phyloP scores from a whole-genome alignment of 2,888 invertebrate species.

The Cryptocephalus moraei region DNA sequence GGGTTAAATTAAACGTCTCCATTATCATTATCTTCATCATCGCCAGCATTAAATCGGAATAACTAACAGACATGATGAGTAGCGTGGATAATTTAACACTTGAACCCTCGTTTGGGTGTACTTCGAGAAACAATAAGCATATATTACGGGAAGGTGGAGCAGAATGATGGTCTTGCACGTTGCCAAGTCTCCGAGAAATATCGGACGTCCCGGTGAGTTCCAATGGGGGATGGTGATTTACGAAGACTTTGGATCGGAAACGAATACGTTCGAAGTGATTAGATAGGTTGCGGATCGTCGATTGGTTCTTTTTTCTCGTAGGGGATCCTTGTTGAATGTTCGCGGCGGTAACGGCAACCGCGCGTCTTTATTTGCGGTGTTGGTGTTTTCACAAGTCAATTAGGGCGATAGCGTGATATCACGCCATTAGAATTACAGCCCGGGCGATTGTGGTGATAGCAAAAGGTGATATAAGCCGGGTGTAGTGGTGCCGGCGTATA shows the following conservation, averaged over 20 bases:
- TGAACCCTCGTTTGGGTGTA: slow-evolving; percentile 1
- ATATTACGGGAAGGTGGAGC: too few relatives aligned
- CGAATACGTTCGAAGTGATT: too few relatives aligned
- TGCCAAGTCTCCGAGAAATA: too few relatives aligned
- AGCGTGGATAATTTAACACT: slow-evolving; percentile 5
- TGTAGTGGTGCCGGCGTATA: too few relatives aligned
- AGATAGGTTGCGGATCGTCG: too few relatives aligned
- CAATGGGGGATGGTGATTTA: too few relatives aligned
- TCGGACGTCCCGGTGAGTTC: too few relatives aligned
- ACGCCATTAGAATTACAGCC: neutral
- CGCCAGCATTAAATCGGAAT: slow-evolving; percentile 6
- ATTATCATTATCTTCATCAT: slow-evolving; percentile 7
- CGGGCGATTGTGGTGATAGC: neutral
- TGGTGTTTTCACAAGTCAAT: slow-evolving; percentile 37
- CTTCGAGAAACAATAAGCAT: neutral
- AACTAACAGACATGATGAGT: slow-evolving; percentile 7
- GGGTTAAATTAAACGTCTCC: slow-evolving; percentile 3
- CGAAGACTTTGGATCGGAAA: too few relatives aligned
- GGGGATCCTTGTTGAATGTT: too few relatives aligned
- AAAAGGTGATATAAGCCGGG: neutral
- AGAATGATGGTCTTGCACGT: too few relatives aligned
- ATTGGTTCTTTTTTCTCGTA: too few relatives aligned
- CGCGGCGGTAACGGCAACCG: neutral
- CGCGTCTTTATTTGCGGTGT: slow-evolving; percentile 14
- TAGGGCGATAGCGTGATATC: slow-evolving; percentile 25